Conservation (phyloP, 2,888 invertebrate genomes). For the Apodemia zela region DNA sequence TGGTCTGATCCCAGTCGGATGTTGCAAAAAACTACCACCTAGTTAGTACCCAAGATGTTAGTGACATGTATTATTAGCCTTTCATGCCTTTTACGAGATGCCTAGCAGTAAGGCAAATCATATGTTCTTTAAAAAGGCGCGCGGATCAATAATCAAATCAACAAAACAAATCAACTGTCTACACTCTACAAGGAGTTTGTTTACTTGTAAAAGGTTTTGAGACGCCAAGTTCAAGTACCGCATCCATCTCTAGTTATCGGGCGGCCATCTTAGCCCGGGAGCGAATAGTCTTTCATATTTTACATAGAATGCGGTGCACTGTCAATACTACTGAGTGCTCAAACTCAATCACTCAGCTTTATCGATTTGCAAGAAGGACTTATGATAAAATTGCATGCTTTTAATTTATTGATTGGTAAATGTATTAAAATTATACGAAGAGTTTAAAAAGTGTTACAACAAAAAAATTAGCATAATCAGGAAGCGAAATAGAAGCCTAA, state of each 20-base stretch:
- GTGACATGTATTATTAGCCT: too few relatives aligned
- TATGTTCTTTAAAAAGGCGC: too few relatives aligned
- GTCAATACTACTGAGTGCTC: constrained; percentile 59
- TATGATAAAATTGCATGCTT: constrained; percentile 47
- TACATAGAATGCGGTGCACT: constrained; percentile 71
- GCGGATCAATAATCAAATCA: too few relatives aligned
- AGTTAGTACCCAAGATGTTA: too few relatives aligned
- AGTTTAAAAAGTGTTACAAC: too few relatives aligned
- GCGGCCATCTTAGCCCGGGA: constrained; percentile 36
- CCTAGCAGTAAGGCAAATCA: too few relatives aligned
- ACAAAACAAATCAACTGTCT: constrained; percentile 2
- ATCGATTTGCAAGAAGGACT: constrained; percentile 64
- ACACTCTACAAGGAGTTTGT: background rate
- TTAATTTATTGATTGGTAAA: background rate
- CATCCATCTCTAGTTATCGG: constrained; percentile 44
- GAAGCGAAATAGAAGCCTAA: too few relatives aligned
- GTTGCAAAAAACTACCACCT: too few relatives aligned
- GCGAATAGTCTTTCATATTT: constrained; percentile 67
- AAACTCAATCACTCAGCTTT: constrained; percentile 69
- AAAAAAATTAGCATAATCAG: too few relatives aligned
- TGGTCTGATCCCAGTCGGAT: too few relatives aligned
- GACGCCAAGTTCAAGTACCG: constrained; percentile 41
- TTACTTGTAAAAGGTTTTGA: constrained; percentile 15
- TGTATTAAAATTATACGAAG: background rate
- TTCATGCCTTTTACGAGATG: too few relatives aligned